Evolutionary conservation across 2,888 invertebrate genomes (phyloP), one percentile per base, ranked within the genome.

Genomic region (Perdita meconis): DNA sequence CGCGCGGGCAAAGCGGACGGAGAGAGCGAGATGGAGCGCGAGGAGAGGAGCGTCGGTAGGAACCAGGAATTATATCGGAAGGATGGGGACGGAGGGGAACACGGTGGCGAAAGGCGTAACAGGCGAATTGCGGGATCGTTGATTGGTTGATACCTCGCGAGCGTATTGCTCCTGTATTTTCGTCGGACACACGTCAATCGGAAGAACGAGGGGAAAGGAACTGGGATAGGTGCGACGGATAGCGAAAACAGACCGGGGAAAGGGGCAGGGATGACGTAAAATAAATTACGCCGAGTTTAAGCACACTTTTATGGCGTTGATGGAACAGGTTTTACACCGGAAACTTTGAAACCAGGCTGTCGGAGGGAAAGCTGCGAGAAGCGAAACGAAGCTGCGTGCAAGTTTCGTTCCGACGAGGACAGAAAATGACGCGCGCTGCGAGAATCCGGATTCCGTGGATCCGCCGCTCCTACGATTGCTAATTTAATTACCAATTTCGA

Each of bases 231-330:
- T 30, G 47, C 26, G 56, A 19, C 10, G 24, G 34, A 12, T n/a
- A 16, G 8, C 12, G 24, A 16, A n/a, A 47, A 55, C 8, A 19
- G 6, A 24, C 12, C 4, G 26, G 24, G 24, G 10, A 4, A 13
- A 30, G 34, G 38, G 44, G 47, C 50, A 64, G 56, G 36, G 83
- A 76, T 76, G 75, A 74, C 56, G 71, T 67, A 80, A 84, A 82
- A 82, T 80, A 82, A 84, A 80, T 84, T 84, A 78, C 68, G 53
- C 53, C 53, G 72, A 79, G 77, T 79, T 84, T 81, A 77, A 81
- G 77, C 67, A 64, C 61, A 75, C 68, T 80, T 84, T 84, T 80
- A 82, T 70, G 57, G 77, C 61, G 53, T 59, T 76, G 73, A 76
- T 74, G 71, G 60, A 50, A 56, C 68, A 51, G 64, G 65, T 84